These are phyloP conservation scores for Bostrychus sinensis DNA, from an alignment of 2,113 vertebrate genomes.

Conservation along the genomic window DNA sequence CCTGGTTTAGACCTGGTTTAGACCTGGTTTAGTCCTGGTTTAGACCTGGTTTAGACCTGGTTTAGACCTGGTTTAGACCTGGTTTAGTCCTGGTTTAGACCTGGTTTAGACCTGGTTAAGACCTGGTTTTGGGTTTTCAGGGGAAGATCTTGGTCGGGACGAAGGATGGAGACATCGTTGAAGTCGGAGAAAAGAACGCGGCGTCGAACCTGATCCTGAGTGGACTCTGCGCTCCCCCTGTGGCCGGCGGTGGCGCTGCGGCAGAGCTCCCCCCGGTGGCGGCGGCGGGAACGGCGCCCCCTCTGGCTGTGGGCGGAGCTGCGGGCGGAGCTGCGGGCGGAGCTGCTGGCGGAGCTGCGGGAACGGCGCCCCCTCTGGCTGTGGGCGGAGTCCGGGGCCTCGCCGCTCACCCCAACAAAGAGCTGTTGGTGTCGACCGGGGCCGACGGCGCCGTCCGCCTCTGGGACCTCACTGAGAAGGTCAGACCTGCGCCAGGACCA, in stretches of 20 bases:
- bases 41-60: no score
- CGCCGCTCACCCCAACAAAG: constrained; percentile 91
- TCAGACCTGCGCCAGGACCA: neutral
- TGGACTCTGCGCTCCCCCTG: constrained; percentile 85
- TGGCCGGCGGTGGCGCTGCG: no score
- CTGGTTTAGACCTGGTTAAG: neutral
- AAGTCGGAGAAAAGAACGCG: constrained; percentile 97
- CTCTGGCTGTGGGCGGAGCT: no score
- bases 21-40: no score
- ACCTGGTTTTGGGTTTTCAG: constrained; percentile 61
- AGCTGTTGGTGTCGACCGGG: constrained; percentile 93
- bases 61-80: no score
- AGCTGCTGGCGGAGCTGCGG: no score
- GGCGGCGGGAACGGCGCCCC: no score
- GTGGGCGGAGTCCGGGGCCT: constrained; percentile 96
- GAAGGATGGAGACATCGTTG: constrained; percentile 97
- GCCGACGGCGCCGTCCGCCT: constrained; percentile 94
- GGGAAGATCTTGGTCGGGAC: constrained; percentile 98
- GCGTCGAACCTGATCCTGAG: constrained; percentile 96
- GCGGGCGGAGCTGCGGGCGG: no score
- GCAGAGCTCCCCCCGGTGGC: no score
- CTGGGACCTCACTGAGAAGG: constrained; percentile 96
- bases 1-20: no score
- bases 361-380: no score
- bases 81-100: neutral